These are phyloP conservation scores for Saimiri boliviensis DNA, from an alignment of 2,113 vertebrate species.

Conservation along the genomic window DNA sequence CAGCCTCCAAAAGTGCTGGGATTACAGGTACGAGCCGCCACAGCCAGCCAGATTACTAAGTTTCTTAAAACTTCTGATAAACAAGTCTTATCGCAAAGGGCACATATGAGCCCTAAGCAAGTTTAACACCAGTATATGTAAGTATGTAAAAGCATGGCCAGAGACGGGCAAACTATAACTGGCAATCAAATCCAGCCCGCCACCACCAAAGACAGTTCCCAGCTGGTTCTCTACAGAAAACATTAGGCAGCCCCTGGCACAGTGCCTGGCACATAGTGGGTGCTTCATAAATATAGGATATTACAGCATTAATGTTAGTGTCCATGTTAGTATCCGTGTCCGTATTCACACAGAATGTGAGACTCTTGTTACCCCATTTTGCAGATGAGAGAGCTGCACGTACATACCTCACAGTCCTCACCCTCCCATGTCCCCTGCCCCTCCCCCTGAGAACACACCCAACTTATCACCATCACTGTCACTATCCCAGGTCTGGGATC, in stretches of 20 bases:
- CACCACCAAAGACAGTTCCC: not conserved
- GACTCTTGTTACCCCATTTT: not conserved
- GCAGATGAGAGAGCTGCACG: not conserved
- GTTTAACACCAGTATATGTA: not conserved
- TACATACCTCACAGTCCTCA: not conserved
- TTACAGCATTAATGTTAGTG: not conserved
- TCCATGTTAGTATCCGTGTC: rapidly evolving
- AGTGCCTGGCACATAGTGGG: not conserved
- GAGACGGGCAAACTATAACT: rapidly evolving
- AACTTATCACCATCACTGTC: not conserved
- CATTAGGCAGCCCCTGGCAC: not conserved
- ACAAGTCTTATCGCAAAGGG: not conserved
- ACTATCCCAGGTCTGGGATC: not conserved
- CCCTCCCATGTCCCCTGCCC: rapidly evolving
- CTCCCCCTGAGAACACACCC: not conserved
- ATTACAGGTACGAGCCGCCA: too few species aligned
- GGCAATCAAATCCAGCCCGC: not conserved
- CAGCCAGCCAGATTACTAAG: too few species aligned
- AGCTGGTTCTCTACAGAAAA: not conserved
- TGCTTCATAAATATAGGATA: not conserved
- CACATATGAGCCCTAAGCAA: not conserved
- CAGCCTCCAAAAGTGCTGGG: too few species aligned
- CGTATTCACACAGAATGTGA: not conserved
- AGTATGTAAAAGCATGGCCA: rapidly evolving
- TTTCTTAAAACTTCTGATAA: not conserved